Conservation (phyloP, 2,888 invertebrate species). For the Leucophora obtusa region DNA sequence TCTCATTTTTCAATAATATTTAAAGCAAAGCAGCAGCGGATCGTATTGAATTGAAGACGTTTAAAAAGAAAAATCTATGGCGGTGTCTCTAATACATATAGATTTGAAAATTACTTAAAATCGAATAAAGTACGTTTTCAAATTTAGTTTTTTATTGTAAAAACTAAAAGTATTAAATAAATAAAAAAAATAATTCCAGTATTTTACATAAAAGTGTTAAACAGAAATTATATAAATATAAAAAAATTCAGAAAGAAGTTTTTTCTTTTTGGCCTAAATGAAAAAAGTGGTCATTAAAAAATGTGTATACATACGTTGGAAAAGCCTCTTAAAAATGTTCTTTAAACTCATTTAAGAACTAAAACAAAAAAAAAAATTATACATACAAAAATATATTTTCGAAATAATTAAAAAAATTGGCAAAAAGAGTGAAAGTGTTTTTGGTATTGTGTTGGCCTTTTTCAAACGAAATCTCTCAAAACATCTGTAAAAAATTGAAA, state of each 20-base stretch:
- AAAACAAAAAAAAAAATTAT: constrained; percentile 33
- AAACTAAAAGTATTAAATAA: not conserved
- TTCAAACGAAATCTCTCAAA: not conserved
- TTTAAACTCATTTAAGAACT: constrained; percentile 48
- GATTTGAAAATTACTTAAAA: not conserved
- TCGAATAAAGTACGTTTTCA: not conserved
- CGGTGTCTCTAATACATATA: constrained; percentile 27
- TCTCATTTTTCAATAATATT: constrained; percentile 13
- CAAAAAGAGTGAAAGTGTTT: constrained; percentile 62
- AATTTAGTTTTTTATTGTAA: not conserved
- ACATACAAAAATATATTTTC: constrained; percentile 44
- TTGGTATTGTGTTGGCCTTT: not conserved
- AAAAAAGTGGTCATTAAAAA: constrained; percentile 60
- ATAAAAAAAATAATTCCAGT: not conserved
- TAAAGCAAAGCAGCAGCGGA: constrained; percentile 56
- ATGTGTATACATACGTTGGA: constrained; percentile 62
- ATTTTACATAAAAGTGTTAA: constrained; percentile 21
- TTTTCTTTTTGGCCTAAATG: constrained; percentile 30
- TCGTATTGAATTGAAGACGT: constrained; percentile 50
- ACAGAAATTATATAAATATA: constrained; percentile 30
- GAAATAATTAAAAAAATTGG: constrained; percentile 47
- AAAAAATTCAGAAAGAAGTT: constrained; percentile 27
- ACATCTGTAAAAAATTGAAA: not conserved
- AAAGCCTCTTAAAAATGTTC: constrained; percentile 49
- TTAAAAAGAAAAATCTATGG: constrained; percentile 37